Evolutionary conservation across 2,797 vertebrate genomes (phyloP).

Genomic region (Rhinophrynus dorsalis): DNA sequence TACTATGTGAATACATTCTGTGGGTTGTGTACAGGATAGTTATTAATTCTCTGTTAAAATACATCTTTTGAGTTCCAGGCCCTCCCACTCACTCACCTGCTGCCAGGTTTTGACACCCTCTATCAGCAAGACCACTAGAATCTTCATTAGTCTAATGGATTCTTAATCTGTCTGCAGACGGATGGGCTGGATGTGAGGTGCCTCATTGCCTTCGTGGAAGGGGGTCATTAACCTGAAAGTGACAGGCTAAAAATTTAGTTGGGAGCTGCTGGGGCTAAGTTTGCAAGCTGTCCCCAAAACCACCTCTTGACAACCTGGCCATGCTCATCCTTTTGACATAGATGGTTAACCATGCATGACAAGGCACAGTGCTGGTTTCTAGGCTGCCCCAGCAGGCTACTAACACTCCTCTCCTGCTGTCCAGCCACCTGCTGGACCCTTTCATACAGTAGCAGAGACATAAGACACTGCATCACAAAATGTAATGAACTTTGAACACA

Average conservation of each 20-base stretch:
- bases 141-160: slow-evolving; percentile 63
- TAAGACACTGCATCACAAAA: not conserved
- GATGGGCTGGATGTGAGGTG: slow-evolving; percentile 49
- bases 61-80: not conserved
- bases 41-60: not conserved
- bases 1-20: no score
- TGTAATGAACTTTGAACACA: not conserved
- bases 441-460: not conserved
- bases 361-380: not conserved
- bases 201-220: slow-evolving; percentile 57
- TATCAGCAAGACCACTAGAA: slow-evolving; percentile 20
- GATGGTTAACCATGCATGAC: not conserved
- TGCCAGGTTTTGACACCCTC: not conserved
- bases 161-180: slow-evolving; percentile 62
- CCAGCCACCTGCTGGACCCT: slow-evolving; percentile 1
- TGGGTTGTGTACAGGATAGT: no score
- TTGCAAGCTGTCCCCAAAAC: not conserved
- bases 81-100: not conserved
- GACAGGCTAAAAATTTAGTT: not conserved
- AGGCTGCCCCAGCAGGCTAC: not conserved
- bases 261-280: not conserved
- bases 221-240: slow-evolving; percentile 53
- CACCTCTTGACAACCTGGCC: not conserved
- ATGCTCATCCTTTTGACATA: not conserved
- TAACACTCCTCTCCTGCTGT: slow-evolving; percentile 20